phyloP scores from a whole-genome alignment of 2,113 vertebrate genomes.

The Archilochus colubris region DNA sequence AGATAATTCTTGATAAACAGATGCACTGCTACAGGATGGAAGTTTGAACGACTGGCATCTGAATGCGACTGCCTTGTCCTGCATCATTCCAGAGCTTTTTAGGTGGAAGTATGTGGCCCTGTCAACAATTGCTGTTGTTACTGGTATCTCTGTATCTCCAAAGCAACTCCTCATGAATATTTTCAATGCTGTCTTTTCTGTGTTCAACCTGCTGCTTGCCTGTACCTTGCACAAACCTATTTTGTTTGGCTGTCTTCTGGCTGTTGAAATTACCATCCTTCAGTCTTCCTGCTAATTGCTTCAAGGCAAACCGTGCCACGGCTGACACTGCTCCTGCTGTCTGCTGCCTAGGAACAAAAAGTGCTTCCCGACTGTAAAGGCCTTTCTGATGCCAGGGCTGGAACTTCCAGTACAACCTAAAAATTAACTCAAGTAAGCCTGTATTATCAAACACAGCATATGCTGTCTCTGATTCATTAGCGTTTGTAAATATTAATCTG shows the following conservation, averaged over 20 bases:
- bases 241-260: slow-evolving; percentile 54
- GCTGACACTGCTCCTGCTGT: slow-evolving; percentile 1
- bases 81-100: slow-evolving; percentile 39
- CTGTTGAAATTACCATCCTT: slow-evolving; percentile 38
- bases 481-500: slow-evolving; percentile 16
- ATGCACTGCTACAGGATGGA: slow-evolving; percentile 40
- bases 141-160: slow-evolving; percentile 58
- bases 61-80: slow-evolving; percentile 17
- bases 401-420: slow-evolving; percentile 64
- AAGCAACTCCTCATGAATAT: slow-evolving; percentile 58
- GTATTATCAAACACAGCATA: slow-evolving; percentile 60
- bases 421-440: slow-evolving; percentile 64
- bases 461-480: slow-evolving; percentile 14
- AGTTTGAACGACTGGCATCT: slow-evolving; percentile 12
- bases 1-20: slow-evolving; percentile 65
- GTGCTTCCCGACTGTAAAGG: slow-evolving; percentile 20
- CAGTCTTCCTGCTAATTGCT: slow-evolving; percentile 51
- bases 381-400: slow-evolving; percentile 37
- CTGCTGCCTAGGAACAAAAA: background rate
- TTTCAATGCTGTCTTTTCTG: slow-evolving; percentile 50
- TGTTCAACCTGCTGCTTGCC: slow-evolving; percentile 39
- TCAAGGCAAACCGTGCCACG: slow-evolving; percentile 50
- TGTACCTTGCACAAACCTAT: slow-evolving; percentile 24
- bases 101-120: slow-evolving; percentile 39
- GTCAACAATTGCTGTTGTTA: slow-evolving; percentile 76